These are phyloP conservation scores for Parauchenoglanis ngamensis DNA, from an alignment of 2,797 vertebrate genomes.

Conservation along the genomic window DNA sequence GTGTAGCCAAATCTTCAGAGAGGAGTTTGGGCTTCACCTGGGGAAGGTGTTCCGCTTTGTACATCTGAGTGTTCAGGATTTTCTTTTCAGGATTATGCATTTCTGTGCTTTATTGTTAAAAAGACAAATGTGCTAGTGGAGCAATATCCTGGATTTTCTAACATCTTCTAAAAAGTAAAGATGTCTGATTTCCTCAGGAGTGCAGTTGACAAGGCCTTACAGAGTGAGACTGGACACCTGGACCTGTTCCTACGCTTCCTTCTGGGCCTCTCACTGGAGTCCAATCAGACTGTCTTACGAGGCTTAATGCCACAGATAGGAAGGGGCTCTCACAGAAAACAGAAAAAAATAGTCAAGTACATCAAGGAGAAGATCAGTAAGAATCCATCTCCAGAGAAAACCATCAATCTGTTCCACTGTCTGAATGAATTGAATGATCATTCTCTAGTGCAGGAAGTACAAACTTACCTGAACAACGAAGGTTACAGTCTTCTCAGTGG, in stretches of 20 bases:
- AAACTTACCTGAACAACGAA: not conserved
- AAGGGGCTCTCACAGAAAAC: not conserved
- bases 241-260: too few relatives aligned
- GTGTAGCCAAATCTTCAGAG: not conserved
- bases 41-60: not conserved
- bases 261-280: too few relatives aligned
- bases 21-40: too few relatives aligned
- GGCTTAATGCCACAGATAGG: not conserved
- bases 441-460: too few relatives aligned
- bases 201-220: not conserved
- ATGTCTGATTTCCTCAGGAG: constrained; percentile 14
- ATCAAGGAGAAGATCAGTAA: too few relatives aligned
- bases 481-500: not conserved
- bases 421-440: too few relatives aligned
- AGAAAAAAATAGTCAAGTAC: not conserved
- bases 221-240: too few relatives aligned
- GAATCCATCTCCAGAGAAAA: too few relatives aligned
- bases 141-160: not conserved
- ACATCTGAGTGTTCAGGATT: constrained; percentile 18
- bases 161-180: not conserved
- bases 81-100: not conserved
- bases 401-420: too few relatives aligned
- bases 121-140: not conserved
- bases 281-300: too few relatives aligned
- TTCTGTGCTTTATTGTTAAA: not conserved